Conservation (phyloP, 64 coral and sea anemone species). For the Catalaphyllia jardinei region DNA sequence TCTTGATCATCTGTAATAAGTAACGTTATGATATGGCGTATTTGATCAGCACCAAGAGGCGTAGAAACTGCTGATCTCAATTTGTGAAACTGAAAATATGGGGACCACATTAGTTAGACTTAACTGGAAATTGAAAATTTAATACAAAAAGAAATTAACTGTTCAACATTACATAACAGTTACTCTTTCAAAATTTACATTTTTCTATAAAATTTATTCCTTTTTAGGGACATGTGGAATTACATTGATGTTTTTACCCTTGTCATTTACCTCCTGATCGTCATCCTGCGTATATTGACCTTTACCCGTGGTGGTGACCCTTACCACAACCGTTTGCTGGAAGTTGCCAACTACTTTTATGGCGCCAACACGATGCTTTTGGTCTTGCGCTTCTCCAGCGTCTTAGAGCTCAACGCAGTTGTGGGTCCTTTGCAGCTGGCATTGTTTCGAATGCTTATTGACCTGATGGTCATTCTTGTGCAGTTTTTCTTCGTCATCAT, state of each 20-base stretch:
- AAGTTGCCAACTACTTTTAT: constrained; percentile 9
- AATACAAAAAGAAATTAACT: no score
- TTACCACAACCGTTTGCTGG: neutral
- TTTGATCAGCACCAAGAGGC: no score
- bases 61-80: no score
- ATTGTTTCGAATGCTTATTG: constrained; percentile 35
- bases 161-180: no score
- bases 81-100: no score
- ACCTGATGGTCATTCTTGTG: constrained; percentile 21
- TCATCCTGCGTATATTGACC: neutral
- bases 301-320: neutral
- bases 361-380: constrained; percentile 30
- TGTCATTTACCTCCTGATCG: neutral
- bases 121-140: no score
- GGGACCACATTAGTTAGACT: no score
- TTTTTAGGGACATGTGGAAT: constrained; percentile 45
- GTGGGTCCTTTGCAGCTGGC: constrained; percentile 50
- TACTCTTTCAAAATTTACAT: no score
- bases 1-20: no score
- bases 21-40: no score
- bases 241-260: neutral
- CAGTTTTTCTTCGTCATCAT: constrained; percentile 37
- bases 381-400: constrained; percentile 6
- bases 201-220: neutral
- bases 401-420: neutral